Base-by-base conservation (phyloP, 1,140 invertebrate species). In the Argopecten irradians region DNA sequence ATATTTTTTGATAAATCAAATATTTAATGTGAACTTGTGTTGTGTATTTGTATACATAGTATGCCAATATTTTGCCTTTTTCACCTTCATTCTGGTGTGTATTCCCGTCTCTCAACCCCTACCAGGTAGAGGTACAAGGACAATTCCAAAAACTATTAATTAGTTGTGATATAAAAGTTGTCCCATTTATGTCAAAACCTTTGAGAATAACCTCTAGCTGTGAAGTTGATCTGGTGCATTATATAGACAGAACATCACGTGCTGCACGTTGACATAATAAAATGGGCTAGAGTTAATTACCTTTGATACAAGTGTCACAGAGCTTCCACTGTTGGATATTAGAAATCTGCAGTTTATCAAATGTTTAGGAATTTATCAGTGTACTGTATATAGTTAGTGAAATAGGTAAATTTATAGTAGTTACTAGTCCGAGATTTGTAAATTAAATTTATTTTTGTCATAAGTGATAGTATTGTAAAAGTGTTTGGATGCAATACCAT, bases 1-100 rank as follows among this genome's bases (percentile, higher is more conserved):
- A n/a, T 71, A 71, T 71, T 71, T 71, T 71, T 71, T 28, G 55
- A 71, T 71, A 71, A 16, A 71, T 71, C 55, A 71, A 71, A 71
- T 71, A 71, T 71, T 28, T 71, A 71, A 71, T 71, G 55, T 71
- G 55, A 71, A 28, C 55, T 71, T 71, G 43, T 71, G n/a, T 71
- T 71, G 5, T 71, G 55, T 71, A 71, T 71, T 71, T 71, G 55
- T 71, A 71, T 71, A 28, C 55, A 28, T 71, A 71, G 55, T 71
- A 28, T 71, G 55, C 55, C 55, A 28, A 71, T 71, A 71, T 71
- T 71, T 71, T 71, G 55, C 55, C 55, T 71, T 71, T 71, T 71
- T 71, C 55, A 71, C 55, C 55, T 71, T 71, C 22, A 71, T 71
- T 71, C 55, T 28, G 55, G 28, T 71, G 55, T 71, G 55, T 71